Base-by-base conservation (phyloP, 2,888 invertebrate species). In the Leptinotarsa haldemani region DNA sequence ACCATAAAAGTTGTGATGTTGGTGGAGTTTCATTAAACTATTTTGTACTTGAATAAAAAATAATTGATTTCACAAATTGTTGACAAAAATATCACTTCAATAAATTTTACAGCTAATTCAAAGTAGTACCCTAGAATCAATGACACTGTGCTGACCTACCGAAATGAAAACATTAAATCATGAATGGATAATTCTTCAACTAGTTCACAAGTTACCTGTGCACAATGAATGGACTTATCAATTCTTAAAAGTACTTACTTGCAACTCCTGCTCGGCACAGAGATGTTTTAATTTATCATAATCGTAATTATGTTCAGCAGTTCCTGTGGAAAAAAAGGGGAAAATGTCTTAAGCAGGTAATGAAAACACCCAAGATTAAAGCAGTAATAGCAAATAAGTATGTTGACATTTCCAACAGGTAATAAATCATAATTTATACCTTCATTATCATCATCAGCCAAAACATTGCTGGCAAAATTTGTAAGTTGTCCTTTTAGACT, bases 391-490 rank as follows among this genome's bases (percentile, higher is more conserved):
- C 5, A 15, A 25, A 22, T 13, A 58, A 22, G 22, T 58, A 58
- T 58, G 16, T 58, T 58, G 58, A 58, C 58, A 25, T 25, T 58
- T 52, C 15, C 20, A 25, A 15, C n/a, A 78, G 69, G 12, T 68
- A 46, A 61, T 25, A n/a, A 16, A 78, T 76, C 79, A 80, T 76
- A 69, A 78, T 69, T 71, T 64, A 69, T 67, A 91, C 91, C 91
- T 85, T 88, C 89, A 84, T 61, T 18, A 16, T 90, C 90, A 83
- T 92, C 92, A 82, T 96, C 96, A 79, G 94, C 92, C 85, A 97
- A 90, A 82, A 97, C 96, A 88, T 96, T 96, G 86, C 94, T 94
- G 74, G 97, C 96, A 84, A 97, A 94, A 89, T 91, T 96, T 50
- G 93, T 92, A 83, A 97, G 91, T 89, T 97, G 97, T 80, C 96